Conservation (phyloP, 2,888 invertebrate genomes). For the Anticlea derivata region DNA sequence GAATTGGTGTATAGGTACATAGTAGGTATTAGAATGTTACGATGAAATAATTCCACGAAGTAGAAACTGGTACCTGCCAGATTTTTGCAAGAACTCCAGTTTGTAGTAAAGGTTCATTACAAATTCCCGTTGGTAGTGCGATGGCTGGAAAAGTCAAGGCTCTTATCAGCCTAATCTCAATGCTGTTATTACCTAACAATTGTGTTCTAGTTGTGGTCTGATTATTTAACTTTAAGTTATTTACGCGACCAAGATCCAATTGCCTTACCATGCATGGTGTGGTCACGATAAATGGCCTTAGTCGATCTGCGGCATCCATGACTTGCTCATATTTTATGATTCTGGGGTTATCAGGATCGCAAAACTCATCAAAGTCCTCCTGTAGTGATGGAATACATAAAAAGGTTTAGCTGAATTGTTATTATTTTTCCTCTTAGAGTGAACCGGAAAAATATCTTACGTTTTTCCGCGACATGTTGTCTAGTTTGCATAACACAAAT, state of each 20-base stretch:
- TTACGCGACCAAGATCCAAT: neutral
- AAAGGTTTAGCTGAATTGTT: no score
- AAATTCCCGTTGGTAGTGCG: slow-evolving; percentile 58
- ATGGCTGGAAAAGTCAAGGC: slow-evolving; percentile 45
- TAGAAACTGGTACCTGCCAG: slow-evolving; percentile 52
- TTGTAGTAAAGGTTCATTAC: slow-evolving; percentile 56
- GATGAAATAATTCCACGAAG: neutral
- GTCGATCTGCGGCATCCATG: slow-evolving; percentile 49
- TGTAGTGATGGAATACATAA: no score
- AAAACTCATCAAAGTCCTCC: slow-evolving; percentile 72
- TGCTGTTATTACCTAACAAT: neutral
- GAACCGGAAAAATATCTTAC: slow-evolving; percentile 33
- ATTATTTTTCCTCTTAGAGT: no score
- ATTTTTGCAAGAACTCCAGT: slow-evolving; percentile 54
- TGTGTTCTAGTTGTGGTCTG: no score
- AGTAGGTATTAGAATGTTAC: no score
- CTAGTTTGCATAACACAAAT: neutral
- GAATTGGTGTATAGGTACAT: neutral
- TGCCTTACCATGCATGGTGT: slow-evolving; percentile 62
- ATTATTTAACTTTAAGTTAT: neutral
- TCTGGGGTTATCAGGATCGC: slow-evolving; percentile 69
- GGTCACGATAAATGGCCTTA: slow-evolving; percentile 45
- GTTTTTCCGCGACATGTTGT: slow-evolving; percentile 45
- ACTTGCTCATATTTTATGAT: slow-evolving; percentile 57
- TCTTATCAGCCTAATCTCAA: neutral